Evolutionary conservation across 1,140 invertebrate species (phyloP), one percentile per base, ranked within the genome.

Genomic region (Procambarus virginalis): DNA sequence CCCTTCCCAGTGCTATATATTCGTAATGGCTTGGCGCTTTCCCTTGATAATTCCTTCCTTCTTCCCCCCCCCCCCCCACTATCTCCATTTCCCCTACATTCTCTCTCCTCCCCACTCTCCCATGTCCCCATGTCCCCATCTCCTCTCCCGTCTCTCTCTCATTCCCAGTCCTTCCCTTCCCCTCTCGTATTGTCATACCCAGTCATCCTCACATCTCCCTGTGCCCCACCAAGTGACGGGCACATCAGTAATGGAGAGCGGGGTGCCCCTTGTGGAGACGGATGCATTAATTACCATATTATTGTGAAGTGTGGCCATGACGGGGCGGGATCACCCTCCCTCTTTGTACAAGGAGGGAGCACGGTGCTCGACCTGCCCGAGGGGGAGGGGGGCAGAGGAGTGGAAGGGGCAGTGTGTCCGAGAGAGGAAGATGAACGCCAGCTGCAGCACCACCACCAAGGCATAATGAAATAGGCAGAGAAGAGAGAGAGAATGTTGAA

Each of bases 281-380:
- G 86, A 82, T 88, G 86, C 86, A 88, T 88, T 88, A 88, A 88
- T 88, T 88, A 88, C 80, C 86, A 88, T 88, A 88, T 81, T 80
- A 80, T 81, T 88, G 77, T 81, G 64, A 81, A 70, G 77, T 55
- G 46, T 51, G 68, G 84, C 68, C 84, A 73, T 73, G 73, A 48
- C 73, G 51, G 49, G 55, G 48, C 73, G 34, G 34, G n/a, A 46
- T 34, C 70, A 55, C 73, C 84, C 73, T 46, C 48, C 17, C 58
- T 76, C 68, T 22, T 64, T 3, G 9, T 64, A 17, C 12, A 64
- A 17, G 14, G 60, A 3, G 14, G 10, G 9, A 64, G 12, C 9
- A 58, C 6, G 55, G 55, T 58, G 55, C 6, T 58, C 12, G 55
- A 58, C 6, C 6, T 58, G 55, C 3, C 10, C 10, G 64, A 34